Evolutionary conservation across 2,113 vertebrate species (phyloP), one percentile per base, ranked within the genome.

Genomic region (Nycticryphes semicollaris): DNA sequence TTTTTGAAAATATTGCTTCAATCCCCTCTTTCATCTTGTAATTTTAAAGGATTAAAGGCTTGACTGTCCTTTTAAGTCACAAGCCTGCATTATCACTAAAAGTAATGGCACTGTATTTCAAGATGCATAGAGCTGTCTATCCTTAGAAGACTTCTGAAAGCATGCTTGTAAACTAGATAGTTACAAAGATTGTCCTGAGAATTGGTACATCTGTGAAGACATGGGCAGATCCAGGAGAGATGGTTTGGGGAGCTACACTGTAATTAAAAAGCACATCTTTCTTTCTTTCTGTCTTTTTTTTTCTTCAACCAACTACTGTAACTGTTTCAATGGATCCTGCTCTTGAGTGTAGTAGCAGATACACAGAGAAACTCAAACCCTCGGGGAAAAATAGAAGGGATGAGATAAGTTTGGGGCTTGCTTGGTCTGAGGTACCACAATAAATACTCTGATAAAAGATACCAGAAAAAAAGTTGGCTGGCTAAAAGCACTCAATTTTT

Each of bases 11-110:
- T 84, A 80, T 77, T 93, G 73, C 74, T 89, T 74, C 69, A 91
- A 66, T 91, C 69, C 82, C 84, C 60, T 60, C 90, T 93, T 95
- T 96, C 96, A 93, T 95, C 84, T 93, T 82, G 77, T 74, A 94
- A 87, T 69, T 89, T 96, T 84, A 77, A 86, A 91, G 84, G 94
- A 94, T 95, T 93, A 95, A 95, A 95, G 94, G 92, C 89, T 96
- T 85, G 86, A 85, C 83, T 94, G 66, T 94, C 69, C 79, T 95
- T 93, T 94, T 88, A 91, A 95, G 80, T 89, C 73, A 53, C 64
- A 94, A 77, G 35, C 57, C 64, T 93, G 82, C 41, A 35, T 87
- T 91, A 92, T 87, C 77, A 54, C 70, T 62, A 69, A 35, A 75
- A 30, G 60, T 75, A 82, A 59, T 70, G 69, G 70, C 37, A 41